Evolutionary conservation across 1,140 invertebrate genomes (phyloP), one percentile per base, ranked within the genome.

Genomic region (Limonius californicus): DNA sequence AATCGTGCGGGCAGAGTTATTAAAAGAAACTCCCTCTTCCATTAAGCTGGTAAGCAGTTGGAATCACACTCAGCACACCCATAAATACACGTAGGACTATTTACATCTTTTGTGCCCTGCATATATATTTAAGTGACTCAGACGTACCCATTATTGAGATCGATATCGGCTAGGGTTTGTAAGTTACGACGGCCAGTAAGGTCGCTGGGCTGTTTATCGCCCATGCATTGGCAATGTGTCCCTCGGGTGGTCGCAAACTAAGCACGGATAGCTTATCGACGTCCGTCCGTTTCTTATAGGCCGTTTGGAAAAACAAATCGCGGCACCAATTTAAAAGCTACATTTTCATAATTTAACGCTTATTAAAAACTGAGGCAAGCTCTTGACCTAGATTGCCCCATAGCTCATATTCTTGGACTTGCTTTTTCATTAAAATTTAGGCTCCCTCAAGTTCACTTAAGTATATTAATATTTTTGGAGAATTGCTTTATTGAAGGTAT

Each of bases 101-200:
- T 50, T 50, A 50, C 45, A 50, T 50, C 54, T 56, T n/a, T 35
- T 42, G 43, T 50, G 23, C 56, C 32, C 14, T 42, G 57, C 56
- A 47, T 64, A 45, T 58, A 59, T 64, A 54, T 55, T 64, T 59
- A 64, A 64, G 62, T 59, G 57, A 58, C 19, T 63, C 61, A 64
- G 47, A 64, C 57, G 27, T 59, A 21, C 62, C 35, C 53, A 64
- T 59, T 60, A 54, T 43, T 19, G 62, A 59, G 62, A 64, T 64
- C 62, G 62, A 64, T 64, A 64, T 47, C 54, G 39, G 56, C 57
- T 47, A 42, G 53, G 15, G 35, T 30, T 53, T n/a, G 61, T 57
- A 55, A 63, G 53, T 63, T 63, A 63, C 61, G 61, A 45, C 61
- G 54, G 55, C 21, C 54, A 39, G 42, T 53, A 57, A 59, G 62